These are phyloP conservation scores for Callithrix jacchus DNA, from an alignment of 2,113 vertebrate genomes.

Conservation along the genomic window DNA sequence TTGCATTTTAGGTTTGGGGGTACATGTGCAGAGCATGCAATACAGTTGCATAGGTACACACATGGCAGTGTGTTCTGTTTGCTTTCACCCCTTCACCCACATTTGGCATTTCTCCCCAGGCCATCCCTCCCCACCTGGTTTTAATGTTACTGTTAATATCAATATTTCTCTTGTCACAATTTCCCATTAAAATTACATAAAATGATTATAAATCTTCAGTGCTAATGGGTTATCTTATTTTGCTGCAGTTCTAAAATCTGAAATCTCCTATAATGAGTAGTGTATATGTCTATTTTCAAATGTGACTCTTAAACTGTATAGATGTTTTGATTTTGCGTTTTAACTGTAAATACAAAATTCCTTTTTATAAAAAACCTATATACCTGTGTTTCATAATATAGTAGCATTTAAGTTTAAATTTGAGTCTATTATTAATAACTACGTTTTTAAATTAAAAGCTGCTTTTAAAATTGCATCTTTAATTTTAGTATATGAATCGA, in stretches of 20 bases:
- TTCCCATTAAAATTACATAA: background rate
- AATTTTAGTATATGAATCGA: constrained; percentile 2
- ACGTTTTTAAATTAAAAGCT: background rate
- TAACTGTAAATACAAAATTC: background rate
- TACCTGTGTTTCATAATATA: background rate
- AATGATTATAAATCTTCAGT: background rate
- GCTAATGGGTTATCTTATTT: background rate
- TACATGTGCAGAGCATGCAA: too few relatives aligned
- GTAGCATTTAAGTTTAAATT: background rate
- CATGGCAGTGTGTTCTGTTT: too few relatives aligned
- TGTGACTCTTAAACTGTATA: background rate
- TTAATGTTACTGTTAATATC: background rate
- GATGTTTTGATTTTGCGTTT: background rate
- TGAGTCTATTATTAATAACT: background rate
- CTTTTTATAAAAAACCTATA: background rate
- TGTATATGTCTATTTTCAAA: constrained; percentile 18
- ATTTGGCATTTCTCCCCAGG: too few relatives aligned
- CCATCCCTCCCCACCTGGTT: too few relatives aligned
- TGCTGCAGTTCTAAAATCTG: background rate
- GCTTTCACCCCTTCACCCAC: too few relatives aligned
- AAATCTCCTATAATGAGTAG: background rate
- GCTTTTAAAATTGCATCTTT: background rate
- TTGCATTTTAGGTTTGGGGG: too few relatives aligned
- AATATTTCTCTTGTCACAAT: background rate
- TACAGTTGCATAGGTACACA: too few relatives aligned